These are phyloP conservation scores for Rutpela maculata DNA, from an alignment of 2,888 invertebrate species.

Conservation along the genomic window DNA sequence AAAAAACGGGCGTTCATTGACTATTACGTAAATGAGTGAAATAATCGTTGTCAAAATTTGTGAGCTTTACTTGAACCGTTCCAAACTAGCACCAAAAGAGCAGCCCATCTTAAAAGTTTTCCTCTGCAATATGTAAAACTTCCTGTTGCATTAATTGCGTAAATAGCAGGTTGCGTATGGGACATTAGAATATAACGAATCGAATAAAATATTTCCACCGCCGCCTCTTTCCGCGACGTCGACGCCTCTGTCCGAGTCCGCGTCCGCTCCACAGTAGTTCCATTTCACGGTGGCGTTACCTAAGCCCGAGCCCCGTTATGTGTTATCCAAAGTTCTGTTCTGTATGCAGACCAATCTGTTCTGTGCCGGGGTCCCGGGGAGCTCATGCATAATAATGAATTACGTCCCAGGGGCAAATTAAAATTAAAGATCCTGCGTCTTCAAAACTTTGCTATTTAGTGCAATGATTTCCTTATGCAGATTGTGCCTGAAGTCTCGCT, in stretches of 20 bases:
- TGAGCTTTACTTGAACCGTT: too few relatives aligned
- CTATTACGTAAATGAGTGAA: too few relatives aligned
- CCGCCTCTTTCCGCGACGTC: background rate
- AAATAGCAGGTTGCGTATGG: too few relatives aligned
- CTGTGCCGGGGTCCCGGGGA: slow-evolving; percentile 68
- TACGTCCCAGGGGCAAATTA: slow-evolving; percentile 75
- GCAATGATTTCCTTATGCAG: slow-evolving; percentile 74
- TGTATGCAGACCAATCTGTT: slow-evolving; percentile 73
- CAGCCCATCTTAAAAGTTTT: too few relatives aligned
- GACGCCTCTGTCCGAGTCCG: background rate
- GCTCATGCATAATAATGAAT: slow-evolving; percentile 76
- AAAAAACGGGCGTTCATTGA: too few relatives aligned
- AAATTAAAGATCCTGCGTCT: slow-evolving; percentile 74
- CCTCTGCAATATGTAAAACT: too few relatives aligned
- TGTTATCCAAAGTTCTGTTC: slow-evolving; percentile 72
- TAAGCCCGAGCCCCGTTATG: slow-evolving; percentile 59
- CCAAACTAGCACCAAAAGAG: too few relatives aligned
- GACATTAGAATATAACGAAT: background rate
- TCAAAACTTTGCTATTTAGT: slow-evolving; percentile 75
- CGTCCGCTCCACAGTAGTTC: slow-evolving; percentile 48
- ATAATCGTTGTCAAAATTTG: too few relatives aligned
- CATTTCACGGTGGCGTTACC: slow-evolving; percentile 68
- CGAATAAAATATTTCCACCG: background rate
- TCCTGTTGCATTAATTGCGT: too few relatives aligned
- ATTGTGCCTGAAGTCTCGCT: slow-evolving; percentile 63